These are phyloP conservation scores for Hetaerina titia DNA, from an alignment of 2,888 invertebrate species.

Conservation along the genomic window DNA sequence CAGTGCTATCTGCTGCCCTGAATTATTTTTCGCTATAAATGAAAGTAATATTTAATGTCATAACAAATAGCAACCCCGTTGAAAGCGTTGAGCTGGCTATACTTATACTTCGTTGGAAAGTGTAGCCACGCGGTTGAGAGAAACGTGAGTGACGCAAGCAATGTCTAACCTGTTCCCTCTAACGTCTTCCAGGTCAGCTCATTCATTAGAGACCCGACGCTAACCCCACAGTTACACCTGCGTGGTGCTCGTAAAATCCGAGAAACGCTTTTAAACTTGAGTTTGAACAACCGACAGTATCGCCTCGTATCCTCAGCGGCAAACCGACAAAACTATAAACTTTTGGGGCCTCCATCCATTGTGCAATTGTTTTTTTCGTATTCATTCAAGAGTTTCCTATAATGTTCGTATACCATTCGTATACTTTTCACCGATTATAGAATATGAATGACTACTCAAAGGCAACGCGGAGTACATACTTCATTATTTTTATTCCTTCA, in stretches of 20 bases:
- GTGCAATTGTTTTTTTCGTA: too few species aligned
- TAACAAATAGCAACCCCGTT: background rate
- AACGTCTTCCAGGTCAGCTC: constrained; percentile 27
- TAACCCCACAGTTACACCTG: background rate
- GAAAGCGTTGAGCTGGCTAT: background rate
- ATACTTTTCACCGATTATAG: too few species aligned
- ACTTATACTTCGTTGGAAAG: background rate
- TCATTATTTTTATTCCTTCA: too few species aligned
- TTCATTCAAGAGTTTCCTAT: too few species aligned
- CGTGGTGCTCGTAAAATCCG: constrained; percentile 22
- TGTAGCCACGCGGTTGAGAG: background rate
- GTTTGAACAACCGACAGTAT: background rate
- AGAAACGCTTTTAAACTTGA: background rate
- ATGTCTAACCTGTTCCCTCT: background rate
- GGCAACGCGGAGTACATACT: too few species aligned
- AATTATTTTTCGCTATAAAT: background rate
- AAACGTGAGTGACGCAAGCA: background rate
- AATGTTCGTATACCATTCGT: too few species aligned
- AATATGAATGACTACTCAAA: too few species aligned
- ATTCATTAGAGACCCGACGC: constrained; percentile 2
- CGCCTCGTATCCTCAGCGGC: background rate
- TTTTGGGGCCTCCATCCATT: too few species aligned
- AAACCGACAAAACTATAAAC: too few species aligned
- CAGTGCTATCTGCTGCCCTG: too few species aligned
- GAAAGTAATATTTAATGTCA: background rate